Percentiles rank a stretch among this genome's conserved stretches.
phyloP scores from a whole-genome alignment of 1,140 invertebrate species.

The Orius insidiosus region DNA sequence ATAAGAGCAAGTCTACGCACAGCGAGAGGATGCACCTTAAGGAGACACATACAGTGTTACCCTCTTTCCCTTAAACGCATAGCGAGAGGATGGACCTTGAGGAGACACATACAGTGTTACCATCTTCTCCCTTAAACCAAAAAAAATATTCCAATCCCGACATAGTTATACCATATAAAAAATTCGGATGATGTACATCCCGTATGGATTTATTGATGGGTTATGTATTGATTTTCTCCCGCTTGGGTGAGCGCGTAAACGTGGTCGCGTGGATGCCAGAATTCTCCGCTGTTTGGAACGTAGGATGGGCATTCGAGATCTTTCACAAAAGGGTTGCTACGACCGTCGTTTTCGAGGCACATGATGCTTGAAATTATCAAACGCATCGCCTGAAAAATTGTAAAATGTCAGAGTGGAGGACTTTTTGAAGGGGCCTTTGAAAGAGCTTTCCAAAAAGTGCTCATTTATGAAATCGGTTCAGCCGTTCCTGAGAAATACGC shows the following conservation, averaged over 20 bases:
- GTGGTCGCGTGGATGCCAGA: conserved; percentile 19
- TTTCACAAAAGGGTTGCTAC: conserved; percentile 6
- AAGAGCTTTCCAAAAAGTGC: no score
- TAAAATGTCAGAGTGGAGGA: no score
- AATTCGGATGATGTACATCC: conserved; percentile 18
- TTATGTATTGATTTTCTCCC: conserved; percentile 15
- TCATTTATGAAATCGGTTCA: no score
- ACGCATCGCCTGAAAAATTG: conserved; percentile 11
- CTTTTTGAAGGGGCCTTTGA: no score
- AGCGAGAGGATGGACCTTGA: no score
- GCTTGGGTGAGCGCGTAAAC: conserved; percentile 16
- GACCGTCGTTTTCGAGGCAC: conserved; percentile 12
- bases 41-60: no score
- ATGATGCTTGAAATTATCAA: conserved; percentile 10
- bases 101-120: no score
- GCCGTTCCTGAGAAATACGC: no score
- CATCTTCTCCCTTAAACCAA: no score
- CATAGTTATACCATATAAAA: conserved; percentile 16
- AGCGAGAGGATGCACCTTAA: no score
- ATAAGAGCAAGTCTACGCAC: no score
- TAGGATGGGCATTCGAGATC: conserved; percentile 11
- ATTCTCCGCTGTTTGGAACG: conserved; percentile 1
- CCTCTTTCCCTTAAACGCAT: no score
- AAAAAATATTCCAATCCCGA: neutral
- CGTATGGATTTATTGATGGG: conserved; percentile 12